phyloP scores from a whole-genome alignment of 2,113 vertebrate genomes.

The Neogale vison region DNA sequence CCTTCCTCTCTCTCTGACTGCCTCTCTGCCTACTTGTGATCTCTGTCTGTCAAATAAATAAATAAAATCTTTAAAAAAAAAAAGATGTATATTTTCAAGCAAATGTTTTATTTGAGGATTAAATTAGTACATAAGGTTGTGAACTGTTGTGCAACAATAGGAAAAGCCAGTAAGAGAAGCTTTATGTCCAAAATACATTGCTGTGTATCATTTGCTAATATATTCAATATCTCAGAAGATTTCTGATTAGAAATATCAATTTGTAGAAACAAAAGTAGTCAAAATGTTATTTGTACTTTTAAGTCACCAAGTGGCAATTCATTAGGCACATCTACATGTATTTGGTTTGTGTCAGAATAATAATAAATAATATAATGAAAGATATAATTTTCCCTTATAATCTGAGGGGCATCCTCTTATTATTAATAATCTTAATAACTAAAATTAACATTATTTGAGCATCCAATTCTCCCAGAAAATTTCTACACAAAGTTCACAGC shows the following conservation, averaged over 20 bases:
- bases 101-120: not conserved
- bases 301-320: not conserved
- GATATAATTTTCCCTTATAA: not conserved
- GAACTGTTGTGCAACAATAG: not conserved
- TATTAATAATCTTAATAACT: not conserved
- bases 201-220: not conserved
- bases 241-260: not conserved
- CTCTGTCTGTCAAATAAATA: no score
- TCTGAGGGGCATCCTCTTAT: not conserved
- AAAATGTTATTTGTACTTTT: conserved; percentile 17
- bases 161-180: not conserved
- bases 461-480: not conserved
- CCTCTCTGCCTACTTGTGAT: no score
- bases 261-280: not conserved
- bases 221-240: conserved; percentile 20
- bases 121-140: not conserved
- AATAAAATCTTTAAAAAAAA: not conserved
- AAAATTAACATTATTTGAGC: not conserved
- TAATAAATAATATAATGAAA: conserved; percentile 26
- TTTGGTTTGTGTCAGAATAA: not conserved
- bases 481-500: not conserved
- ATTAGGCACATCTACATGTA: not conserved
- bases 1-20: no score
- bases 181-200: conserved; percentile 22
- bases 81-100: not conserved